Percentiles rank a stretch among this genome's conserved stretches.
Conservation (phyloP, 2,888 invertebrate species). For the Pammene fasciana region DNA sequence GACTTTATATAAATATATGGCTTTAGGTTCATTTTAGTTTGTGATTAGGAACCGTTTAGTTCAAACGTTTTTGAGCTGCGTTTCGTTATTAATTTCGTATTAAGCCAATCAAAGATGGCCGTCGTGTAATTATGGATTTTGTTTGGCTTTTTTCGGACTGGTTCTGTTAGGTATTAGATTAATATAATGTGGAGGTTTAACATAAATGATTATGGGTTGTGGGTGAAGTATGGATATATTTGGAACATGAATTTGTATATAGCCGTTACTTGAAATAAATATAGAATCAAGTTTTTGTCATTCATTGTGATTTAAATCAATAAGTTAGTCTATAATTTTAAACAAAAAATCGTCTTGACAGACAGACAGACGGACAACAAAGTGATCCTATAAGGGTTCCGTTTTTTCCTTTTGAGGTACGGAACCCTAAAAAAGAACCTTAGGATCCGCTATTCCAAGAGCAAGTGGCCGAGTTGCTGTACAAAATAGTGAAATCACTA, state of each 20-base stretch:
- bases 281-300: too few species aligned
- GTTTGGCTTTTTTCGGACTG: conserved; percentile 20
- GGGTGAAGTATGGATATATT: not conserved
- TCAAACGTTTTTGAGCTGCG: conserved; percentile 26
- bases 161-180: conserved; percentile 26
- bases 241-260: not conserved
- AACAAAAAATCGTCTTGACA: too few species aligned
- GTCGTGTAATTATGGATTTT: conserved; percentile 40
- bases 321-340: too few species aligned
- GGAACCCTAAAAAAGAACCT: too few species aligned
- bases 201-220: conserved; percentile 20
- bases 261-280: not conserved
- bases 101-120: conserved; percentile 55
- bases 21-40: conserved; percentile 8
- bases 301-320: too few species aligned
- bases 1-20: not conserved
- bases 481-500: too few species aligned
- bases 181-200: conserved; percentile 14
- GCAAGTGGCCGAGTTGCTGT: too few species aligned
- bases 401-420: too few species aligned
- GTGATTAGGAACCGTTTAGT: not conserved
- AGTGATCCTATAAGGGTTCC: too few species aligned
- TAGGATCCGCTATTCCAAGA: too few species aligned
- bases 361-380: too few species aligned
- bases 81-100: conserved; percentile 48